Evolutionary conservation across 2,113 vertebrate species (phyloP).

Genomic region (Malurus cyaneus): DNA sequence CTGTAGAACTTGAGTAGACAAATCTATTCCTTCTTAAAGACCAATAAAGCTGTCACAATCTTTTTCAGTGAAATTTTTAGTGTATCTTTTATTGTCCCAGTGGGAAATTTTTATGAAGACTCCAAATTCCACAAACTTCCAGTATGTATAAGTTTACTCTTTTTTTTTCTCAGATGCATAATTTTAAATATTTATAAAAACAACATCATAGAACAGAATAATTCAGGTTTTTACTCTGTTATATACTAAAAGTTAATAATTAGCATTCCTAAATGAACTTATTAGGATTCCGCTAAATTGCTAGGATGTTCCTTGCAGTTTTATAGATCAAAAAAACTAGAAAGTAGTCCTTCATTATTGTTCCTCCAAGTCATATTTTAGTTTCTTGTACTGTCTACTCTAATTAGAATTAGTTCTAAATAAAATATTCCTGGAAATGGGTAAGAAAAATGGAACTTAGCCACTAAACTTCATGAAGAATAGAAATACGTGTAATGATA

Average conservation of each 20-base stretch:
- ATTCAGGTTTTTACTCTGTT: background rate
- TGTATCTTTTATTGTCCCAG: background rate
- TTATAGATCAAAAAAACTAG: background rate
- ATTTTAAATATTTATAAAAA: constrained; percentile 1
- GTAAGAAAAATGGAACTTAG: background rate
- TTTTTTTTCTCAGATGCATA: background rate
- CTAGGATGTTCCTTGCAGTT: background rate
- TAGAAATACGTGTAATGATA: background rate
- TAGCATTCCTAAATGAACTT: background rate
- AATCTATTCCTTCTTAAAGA: background rate
- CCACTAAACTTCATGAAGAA: background rate
- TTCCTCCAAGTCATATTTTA: background rate
- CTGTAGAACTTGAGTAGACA: background rate
- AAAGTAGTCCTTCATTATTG: background rate
- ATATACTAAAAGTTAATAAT: background rate
- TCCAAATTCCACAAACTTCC: background rate
- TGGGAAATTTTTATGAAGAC: background rate
- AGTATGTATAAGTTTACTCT: background rate
- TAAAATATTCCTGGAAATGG: background rate
- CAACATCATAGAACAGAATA: background rate
- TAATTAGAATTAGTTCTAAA: background rate
- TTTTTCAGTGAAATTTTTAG: constrained; percentile 7
- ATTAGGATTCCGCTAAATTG: background rate
- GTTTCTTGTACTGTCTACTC: background rate
- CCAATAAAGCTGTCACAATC: background rate